A percentile compares a stretch with the other conserved stretches of the same genome.
Conservation (phyloP, 1,140 invertebrate genomes). For the Neodiprion fabricii region DNA sequence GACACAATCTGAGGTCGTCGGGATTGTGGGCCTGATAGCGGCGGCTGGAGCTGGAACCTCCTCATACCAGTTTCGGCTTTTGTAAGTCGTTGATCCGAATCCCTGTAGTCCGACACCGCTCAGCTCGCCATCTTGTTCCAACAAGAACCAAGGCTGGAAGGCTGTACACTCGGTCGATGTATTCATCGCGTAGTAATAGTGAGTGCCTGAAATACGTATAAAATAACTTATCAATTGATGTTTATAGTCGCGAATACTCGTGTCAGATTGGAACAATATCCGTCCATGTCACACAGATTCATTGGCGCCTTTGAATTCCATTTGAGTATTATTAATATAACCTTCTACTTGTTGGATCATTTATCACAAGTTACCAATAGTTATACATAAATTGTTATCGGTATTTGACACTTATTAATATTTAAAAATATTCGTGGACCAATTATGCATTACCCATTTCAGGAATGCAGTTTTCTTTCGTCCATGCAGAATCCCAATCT, state of each 20-base stretch:
- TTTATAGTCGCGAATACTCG: background rate
- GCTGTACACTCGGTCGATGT: conserved; percentile 50
- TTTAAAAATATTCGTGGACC: too few species aligned
- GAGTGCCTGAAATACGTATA: conserved; percentile 45
- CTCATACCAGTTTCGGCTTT: conserved; percentile 53
- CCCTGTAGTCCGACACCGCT: conserved; percentile 54
- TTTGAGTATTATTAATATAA: background rate
- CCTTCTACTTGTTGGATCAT: background rate
- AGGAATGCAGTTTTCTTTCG: conserved; percentile 57
- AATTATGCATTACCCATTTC: conserved; percentile 51
- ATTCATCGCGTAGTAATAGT: conserved; percentile 59
- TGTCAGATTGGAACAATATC: too few species aligned
- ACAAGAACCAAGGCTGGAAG: conserved; percentile 52
- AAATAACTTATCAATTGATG: background rate
- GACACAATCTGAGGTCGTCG: conserved; percentile 52
- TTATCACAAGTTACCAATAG: background rate
- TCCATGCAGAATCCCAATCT: conserved; percentile 46
- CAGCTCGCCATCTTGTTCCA: conserved; percentile 49
- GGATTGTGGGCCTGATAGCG: conserved; percentile 49
- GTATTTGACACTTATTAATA: too few species aligned
- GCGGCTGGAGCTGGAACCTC: conserved; percentile 32
- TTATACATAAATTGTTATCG: background rate
- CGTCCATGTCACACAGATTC: too few species aligned
- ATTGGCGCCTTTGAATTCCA: background rate
- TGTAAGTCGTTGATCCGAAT: conserved; percentile 40